Base-by-base conservation (phyloP, 2,888 invertebrate genomes). In the Tridacna crocea region DNA sequence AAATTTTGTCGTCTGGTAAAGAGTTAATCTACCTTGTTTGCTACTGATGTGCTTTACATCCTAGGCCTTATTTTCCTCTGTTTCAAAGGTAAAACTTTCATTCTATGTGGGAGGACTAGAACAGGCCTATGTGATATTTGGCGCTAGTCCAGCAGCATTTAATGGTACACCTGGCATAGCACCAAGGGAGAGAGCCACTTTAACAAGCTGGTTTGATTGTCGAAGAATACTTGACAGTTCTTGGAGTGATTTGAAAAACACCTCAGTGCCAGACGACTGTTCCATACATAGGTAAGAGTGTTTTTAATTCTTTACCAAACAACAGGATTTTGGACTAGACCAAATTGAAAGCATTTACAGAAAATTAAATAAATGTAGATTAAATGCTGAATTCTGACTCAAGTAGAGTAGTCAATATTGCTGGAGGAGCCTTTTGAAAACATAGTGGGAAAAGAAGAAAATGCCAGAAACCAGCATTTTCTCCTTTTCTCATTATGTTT, bases 171-270 rank as follows among this genome's bases (percentile, higher is more conserved):
- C 58, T 26, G 66, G 78, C 76, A 72, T 76, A 13, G 36, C 72
- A 15, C 77, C 77, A 36, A n/a, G 19, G 13, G 47, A 47, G 17
- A 19, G 22, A 22, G 73, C 85, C 15, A 81, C 79, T 63, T 68
- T 78, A n/a, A 86, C 86, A 6, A 75, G 63, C 63, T 86, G 86
- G 86, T 86, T 86, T 75, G 76, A 86, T 55, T 86, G 86, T 75
- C 47, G 72, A 15, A 66, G 80, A 60, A 80, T 86, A n/a, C 19
- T 82, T 26, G 47, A 79, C 22, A 84, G 83, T 51, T 60, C 81
- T 22, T 82, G 81, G 81, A 17, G 11, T 15, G 78, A 77, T 68
- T 55, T 82, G 11, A 48, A 24, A n/a, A 75, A 75, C 12, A 47
- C 48, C 3, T 55, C 75, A 19, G 22, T 55, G 15, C 81, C 86